Evolutionary conservation across 2,113 vertebrate species (phyloP).

Genomic region (Eira barbara): DNA sequence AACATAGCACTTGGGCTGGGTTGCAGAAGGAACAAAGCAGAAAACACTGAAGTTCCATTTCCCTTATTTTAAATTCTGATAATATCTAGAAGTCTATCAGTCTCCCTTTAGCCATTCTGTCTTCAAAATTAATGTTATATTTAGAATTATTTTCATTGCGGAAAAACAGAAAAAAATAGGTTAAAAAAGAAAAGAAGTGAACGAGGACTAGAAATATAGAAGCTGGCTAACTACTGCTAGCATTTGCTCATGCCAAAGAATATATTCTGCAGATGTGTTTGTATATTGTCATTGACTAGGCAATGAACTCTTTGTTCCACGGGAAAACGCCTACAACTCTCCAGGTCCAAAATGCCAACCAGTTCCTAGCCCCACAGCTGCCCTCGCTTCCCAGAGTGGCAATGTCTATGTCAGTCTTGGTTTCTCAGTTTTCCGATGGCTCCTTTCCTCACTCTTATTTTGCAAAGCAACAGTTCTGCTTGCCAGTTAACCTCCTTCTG

Average conservation of each 20-base stretch:
- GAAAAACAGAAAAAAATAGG: conserved; percentile 15
- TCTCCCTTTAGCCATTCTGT: background rate
- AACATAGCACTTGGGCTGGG: background rate
- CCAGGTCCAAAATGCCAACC: conserved; percentile 46
- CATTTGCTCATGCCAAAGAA: conserved; percentile 29
- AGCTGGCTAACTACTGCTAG: background rate
- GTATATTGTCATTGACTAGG: conserved; percentile 43
- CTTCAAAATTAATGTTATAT: background rate
- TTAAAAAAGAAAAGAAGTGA: background rate
- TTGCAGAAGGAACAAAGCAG: background rate
- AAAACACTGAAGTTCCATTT: background rate
- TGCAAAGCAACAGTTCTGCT: background rate
- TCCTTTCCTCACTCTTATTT: background rate
- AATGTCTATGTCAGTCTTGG: background rate
- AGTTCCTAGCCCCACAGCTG: conserved; percentile 61
- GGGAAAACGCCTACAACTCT: conserved; percentile 5
- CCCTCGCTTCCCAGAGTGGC: background rate
- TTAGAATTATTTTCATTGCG: background rate
- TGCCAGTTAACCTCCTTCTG: background rate
- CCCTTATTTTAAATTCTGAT: conserved; percentile 11
- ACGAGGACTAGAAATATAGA: background rate
- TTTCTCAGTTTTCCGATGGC: background rate
- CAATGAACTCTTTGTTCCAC: conserved; percentile 59
- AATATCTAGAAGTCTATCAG: background rate
- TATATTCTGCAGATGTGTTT: conserved; percentile 62